Evolutionary conservation across 1,140 invertebrate genomes (phyloP), one percentile per base, ranked within the genome.

Genomic region (Chionoecetes opilio): DNA sequence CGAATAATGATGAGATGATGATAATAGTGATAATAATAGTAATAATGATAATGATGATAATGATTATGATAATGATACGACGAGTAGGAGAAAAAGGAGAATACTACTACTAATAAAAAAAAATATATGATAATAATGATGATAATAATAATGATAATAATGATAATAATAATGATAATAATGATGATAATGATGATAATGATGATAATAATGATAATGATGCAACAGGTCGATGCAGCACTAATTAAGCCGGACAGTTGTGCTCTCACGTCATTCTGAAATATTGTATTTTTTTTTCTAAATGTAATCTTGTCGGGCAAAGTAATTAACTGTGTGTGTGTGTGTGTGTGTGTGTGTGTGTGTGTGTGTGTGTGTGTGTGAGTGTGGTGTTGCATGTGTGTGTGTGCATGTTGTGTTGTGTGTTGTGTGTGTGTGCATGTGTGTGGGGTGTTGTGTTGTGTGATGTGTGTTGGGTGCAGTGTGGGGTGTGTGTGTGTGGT

Each of bases 381-480:
- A 6, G 38, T 41, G 38, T 17, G 46, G 46, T 53, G n/a, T n/a
- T 75, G 63, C n/a, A 26, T 75, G 63, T 75, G 63, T 75, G 63
- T 75, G 21, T 26, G 53, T 63, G 53, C 14, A 14, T 41, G 38
- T 41, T 3, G 11, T 9, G 46, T 53, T 26, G 21, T 26, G 21
- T 75, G 63, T 75, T n/a, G 63, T n/a, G 63, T 75, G 63, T 75
- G 63, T 75, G 63, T 75, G 63, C n/a, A 26, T 75, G 63, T 75
- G 63, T 75, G 63, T 75, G 63, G n/a, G n/a, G n/a, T n/a, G n/a
- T n/a, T 75, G 63, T 75, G 63, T 75, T 75, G 63, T 75, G 63
- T 75, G 63, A n/a, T 75, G 21, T 26, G 53, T 63, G 53, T 41
- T n/a, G 38, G 3, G 38, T 41, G 38, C 46, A 17, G 46, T 53